Conservation (phyloP, 1,140 invertebrate genomes). For the Arion vulgaris region DNA sequence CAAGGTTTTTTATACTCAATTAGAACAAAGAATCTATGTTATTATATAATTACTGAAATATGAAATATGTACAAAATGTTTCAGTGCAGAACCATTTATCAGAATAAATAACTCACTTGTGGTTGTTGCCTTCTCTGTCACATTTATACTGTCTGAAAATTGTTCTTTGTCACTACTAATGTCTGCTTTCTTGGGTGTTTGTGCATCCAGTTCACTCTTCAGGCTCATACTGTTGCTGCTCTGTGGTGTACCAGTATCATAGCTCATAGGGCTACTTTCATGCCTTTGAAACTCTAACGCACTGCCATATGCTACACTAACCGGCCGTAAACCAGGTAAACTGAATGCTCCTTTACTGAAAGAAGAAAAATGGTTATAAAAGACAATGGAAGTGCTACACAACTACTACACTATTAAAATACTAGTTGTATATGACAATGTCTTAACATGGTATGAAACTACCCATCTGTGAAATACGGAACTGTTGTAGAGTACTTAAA, state of each 20-base stretch:
- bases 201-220: slow-evolving; percentile 74
- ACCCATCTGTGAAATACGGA: too few relatives aligned
- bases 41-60: too few relatives aligned
- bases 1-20: too few relatives aligned
- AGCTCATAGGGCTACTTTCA: slow-evolving; percentile 64
- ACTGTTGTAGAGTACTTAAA: too few relatives aligned
- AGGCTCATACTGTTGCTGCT: slow-evolving; percentile 75
- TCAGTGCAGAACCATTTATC: too few relatives aligned
- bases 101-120: slow-evolving; percentile 68
- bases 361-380: slow-evolving; percentile 31
- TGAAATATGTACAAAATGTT: too few relatives aligned
- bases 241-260: slow-evolving; percentile 66
- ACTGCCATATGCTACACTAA: slow-evolving; percentile 80
- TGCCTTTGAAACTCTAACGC: slow-evolving; percentile 77
- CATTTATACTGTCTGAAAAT: slow-evolving; percentile 74
- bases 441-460: too few relatives aligned
- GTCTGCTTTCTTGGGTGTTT: slow-evolving; percentile 53
- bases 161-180: slow-evolving; percentile 76
- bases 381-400: too few relatives aligned
- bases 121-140: slow-evolving; percentile 70
- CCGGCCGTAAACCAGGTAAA: slow-evolving; percentile 62
- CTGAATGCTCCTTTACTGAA: slow-evolving; percentile 57
- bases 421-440: too few relatives aligned
- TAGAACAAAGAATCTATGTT: too few relatives aligned
- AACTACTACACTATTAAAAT: too few relatives aligned